Base-by-base conservation (phyloP, 2,113 vertebrate species). In the Dasypus novemcinctus region DNA sequence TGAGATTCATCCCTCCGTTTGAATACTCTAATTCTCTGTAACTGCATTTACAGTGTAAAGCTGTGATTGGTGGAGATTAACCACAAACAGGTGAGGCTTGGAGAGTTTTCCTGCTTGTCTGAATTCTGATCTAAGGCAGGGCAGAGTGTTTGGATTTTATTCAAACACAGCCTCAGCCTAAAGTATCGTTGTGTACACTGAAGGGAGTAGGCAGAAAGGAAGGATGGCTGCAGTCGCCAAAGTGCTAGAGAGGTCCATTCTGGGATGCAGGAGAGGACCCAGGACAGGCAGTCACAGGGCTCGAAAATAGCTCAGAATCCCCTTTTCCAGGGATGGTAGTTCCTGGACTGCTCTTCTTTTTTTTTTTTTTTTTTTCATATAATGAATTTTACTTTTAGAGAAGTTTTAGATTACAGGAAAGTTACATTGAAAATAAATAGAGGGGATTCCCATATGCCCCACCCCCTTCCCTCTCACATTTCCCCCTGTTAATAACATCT, bases 51-150 rank as follows among this genome's bases (percentile, higher is more conserved):
- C 64, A 97, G 96, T 79, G 72, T 94, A 92, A 88, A 97, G 49
- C 68, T 91, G 97, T 95, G 97, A 98, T 97, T 97, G 98, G 97
- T 94, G 81, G 96, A 97, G 96, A 97, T 91, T 98, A 98, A 98
- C 98, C 98, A 98, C 98, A 97, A 98, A 97, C 98, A 98, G 98
- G 98, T 98, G 98, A 98, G 97, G 96, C 94, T 95, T 96, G 93
- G 97, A 97, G 97, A 97, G 49, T 93, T 94, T 93, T 90, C 75
- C 92, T 87, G 97, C 96, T 96, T 97, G 94, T 97, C 98, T 98
- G 95, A 2, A 85, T 97, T 98, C 96, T 97, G 97, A 97, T 95
- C 89, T 97, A 97, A 97, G 46, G 10, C 97, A 98, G 96, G 95
- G 97, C 74, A 94, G 96, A 97, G 97, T 95, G 94, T 97, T 98